A percentile compares a stretch with the other conserved stretches of the same genome.
Conservation (phyloP, 2,888 invertebrate species). For the Bimastos eiseni region DNA sequence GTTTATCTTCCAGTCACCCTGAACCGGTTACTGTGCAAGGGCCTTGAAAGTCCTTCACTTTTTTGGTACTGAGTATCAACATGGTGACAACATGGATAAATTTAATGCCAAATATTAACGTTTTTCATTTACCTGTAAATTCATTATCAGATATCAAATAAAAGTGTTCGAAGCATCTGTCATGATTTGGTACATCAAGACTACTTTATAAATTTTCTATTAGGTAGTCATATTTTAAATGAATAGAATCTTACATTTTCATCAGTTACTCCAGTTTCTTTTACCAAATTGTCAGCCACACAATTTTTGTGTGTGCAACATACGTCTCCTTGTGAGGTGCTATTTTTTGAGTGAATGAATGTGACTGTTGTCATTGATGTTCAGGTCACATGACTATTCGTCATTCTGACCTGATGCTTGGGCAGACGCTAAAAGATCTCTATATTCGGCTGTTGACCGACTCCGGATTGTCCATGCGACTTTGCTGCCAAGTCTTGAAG, state of each 20-base stretch:
- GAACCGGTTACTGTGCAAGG: not conserved
- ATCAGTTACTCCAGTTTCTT: not conserved
- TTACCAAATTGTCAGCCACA: too few relatives aligned
- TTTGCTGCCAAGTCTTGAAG: slow-evolving; percentile 25
- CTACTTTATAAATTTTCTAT: not conserved
- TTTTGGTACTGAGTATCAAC: not conserved
- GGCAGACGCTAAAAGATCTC: slow-evolving; percentile 18
- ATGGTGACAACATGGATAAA: not conserved
- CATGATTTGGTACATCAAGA: not conserved
- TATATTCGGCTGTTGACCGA: slow-evolving; percentile 16
- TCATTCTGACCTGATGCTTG: slow-evolving; percentile 7
- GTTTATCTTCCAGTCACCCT: not conserved
- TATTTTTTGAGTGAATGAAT: not conserved
- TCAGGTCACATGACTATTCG: slow-evolving; percentile 27
- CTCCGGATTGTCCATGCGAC: not conserved
- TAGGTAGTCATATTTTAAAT: too few relatives aligned
- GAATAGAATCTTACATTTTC: too few relatives aligned
- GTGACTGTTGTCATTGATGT: not conserved
- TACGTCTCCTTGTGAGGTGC: not conserved
- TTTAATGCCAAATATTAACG: not conserved
- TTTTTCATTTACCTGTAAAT: not conserved
- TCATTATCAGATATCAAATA: not conserved
- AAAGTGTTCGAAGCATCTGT: not conserved
- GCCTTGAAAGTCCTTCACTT: not conserved
- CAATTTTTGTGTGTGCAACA: not conserved